Evolutionary conservation across 2,888 invertebrate genomes (phyloP).

Genomic region (Abrostola tripartita): DNA sequence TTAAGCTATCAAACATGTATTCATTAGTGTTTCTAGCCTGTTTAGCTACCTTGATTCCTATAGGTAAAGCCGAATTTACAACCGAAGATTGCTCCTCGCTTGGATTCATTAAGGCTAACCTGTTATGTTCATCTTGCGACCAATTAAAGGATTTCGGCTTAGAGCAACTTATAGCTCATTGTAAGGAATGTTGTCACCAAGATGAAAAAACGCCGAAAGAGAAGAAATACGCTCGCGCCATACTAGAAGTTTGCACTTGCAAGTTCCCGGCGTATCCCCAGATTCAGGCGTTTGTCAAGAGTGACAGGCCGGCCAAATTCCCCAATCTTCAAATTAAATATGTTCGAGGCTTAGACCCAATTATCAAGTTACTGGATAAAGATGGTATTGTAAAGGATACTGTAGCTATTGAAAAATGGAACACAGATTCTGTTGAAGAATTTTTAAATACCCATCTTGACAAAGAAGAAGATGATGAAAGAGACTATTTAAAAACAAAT

Average conservation of each 20-base stretch:
- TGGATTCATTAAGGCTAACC: slow-evolving; percentile 95
- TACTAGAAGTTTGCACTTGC: slow-evolving; percentile 98
- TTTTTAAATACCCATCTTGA: slow-evolving; percentile 96
- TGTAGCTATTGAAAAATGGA: slow-evolving; percentile 99
- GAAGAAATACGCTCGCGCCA: slow-evolving; percentile 96
- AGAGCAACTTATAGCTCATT: slow-evolving; percentile 90
- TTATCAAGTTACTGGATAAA: slow-evolving; percentile 96
- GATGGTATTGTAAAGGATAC: slow-evolving; percentile 95
- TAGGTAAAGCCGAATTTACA: slow-evolving; percentile 88
- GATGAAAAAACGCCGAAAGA: slow-evolving; percentile 90
- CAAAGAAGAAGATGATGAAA: slow-evolving; percentile 87
- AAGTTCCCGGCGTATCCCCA: slow-evolving; percentile 99
- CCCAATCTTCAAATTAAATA: slow-evolving; percentile 97
- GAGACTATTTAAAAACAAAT: slow-evolving; percentile 89
- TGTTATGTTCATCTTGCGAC: slow-evolving; percentile 96
- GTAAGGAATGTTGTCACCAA: slow-evolving; percentile 93
- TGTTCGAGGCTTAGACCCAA: slow-evolving; percentile 97
- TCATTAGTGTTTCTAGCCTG: slow-evolving; percentile 21
- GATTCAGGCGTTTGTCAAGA: slow-evolving; percentile 99
- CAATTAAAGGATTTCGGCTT: slow-evolving; percentile 93
- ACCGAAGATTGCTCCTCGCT: slow-evolving; percentile 94
- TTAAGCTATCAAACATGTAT: slow-evolving; percentile 21
- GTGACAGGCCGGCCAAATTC: slow-evolving; percentile 96
- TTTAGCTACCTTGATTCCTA: slow-evolving; percentile 46
- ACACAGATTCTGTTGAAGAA: slow-evolving; percentile 99